Evolutionary conservation across 1,140 invertebrate genomes (phyloP), one percentile per base, ranked within the genome.

Genomic region (Drosophila gunungcola): DNA sequence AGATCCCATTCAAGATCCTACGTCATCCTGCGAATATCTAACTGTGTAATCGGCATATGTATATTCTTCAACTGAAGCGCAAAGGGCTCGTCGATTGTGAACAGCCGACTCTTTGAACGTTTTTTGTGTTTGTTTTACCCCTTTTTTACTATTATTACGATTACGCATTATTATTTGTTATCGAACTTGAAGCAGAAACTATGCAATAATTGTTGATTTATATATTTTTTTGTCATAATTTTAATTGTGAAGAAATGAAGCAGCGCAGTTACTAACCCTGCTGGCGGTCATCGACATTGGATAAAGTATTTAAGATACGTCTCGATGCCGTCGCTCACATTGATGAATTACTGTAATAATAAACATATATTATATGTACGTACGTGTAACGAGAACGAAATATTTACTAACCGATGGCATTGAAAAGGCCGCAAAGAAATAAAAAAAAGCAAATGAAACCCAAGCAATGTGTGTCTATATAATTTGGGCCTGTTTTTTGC

Each of bases 161-260:
- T 83, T 84, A 73, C 68, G 55, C 67, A 73, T 73, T 73, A 73
- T 77, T 77, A 78, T 86, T 86, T 86, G 82, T 86, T 86, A 81
- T 86, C 80, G 69, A 86, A 81, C 61, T 67, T 57, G 55, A 82
- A 73, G 69, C 62, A 77, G 78, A 85, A 81, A 78, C 64, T 86
- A 82, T 88, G 74, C 82, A 88, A 78, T 88, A 83, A 88, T 88
- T 88, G 83, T 88, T 88, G 80, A 84, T 64, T 73, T 70, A 70
- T 65, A 61, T 60, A 61, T 63, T 81, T 80, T 84, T 88, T 88
- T 73, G 73, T 89, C 76, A 83, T 88, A 83, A 82, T 86, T 68
- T 46, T 82, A 82, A 83, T 79, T 80, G 64, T 62, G 61, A 36
- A 64, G 38, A 41, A 29, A 38, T 48, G 43, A 57, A 45, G 25